A percentile compares a stretch with the other conserved stretches of the same genome.
Evolutionary conservation across 2,797 vertebrate species (phyloP).

Genomic region (Phoeniculus purpureus): DNA sequence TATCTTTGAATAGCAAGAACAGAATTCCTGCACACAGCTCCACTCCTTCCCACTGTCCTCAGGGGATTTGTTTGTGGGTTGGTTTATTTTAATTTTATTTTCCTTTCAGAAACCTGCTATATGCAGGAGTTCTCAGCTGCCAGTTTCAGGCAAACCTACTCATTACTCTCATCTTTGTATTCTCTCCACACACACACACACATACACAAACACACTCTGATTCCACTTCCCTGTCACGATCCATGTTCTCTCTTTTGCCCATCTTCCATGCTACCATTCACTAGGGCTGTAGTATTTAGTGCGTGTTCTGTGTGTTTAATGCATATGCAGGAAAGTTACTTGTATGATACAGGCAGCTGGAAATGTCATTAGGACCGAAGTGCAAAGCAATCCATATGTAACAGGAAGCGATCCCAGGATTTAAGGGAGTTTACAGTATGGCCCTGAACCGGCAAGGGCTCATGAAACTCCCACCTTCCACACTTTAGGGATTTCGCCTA

Average conservation of each 20-base stretch:
- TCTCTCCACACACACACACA: no score
- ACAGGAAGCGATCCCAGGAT: neutral
- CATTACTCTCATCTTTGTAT: neutral
- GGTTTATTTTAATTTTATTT: neutral
- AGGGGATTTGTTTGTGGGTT: neutral
- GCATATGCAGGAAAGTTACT: neutral
- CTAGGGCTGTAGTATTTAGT: no score
- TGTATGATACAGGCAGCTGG: neutral
- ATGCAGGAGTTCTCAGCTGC: neutral
- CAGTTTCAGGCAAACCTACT: neutral
- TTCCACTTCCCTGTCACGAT: neutral
- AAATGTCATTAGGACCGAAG: neutral
- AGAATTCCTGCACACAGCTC: neutral
- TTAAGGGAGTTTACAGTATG: neutral
- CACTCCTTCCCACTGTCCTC: neutral
- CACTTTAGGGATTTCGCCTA: neutral
- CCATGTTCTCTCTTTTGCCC: neutral
- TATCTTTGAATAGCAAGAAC: neutral
- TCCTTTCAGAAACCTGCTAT: neutral
- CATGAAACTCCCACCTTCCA: neutral
- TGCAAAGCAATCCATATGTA: neutral
- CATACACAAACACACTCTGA: neutral
- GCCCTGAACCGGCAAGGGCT: neutral
- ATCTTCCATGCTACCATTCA: neutral
- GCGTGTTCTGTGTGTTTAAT: neutral